Base-by-base conservation (phyloP, 2,888 invertebrate genomes). In the Hirtodrosophila cameraria region DNA sequence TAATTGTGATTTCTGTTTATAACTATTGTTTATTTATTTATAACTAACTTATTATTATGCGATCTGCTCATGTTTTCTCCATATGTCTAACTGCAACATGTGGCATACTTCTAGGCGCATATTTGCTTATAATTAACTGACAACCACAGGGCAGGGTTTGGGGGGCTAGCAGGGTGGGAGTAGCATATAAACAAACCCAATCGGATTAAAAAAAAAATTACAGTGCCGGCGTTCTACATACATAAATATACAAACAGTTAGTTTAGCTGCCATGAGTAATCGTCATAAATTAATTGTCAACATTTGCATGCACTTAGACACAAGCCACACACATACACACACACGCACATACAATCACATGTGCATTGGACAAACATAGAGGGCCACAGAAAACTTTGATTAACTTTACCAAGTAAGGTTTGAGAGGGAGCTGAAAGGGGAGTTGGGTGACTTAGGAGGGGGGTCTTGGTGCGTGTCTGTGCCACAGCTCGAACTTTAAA, bases 211-310 rank as follows among this genome's bases (percentile, higher is more conserved):
- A 9, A 48, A 42, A 27, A 46, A 54, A 31, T 48, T 71, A 65
- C 65, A 59, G 43, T 23, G 35, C 31, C 50, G 12, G 58, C 42
- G 36, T 38, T 57, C 36, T 27, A 64, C 49, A 58, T 39, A 50
- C 50, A 69, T 57, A 67, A 58, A 66, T 67, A 68, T 76, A 77
- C 63, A 80, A 84, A 66, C 76, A 85, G 80, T 82, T 82, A 82
- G 80, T 82, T 80, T 81, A 85, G 85, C 85, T 85, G 85, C 87
- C 88, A 88, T 89, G 89, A 89, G 89, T 88, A 88, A 88, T 88
- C 84, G 88, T 85, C 85, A 89, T 89, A 89, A 89, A 89, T 89
- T 88, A 89, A 88, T 89, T 89, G 89, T 88, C 89, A 88, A 89
- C 88, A 88, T 87, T 88, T 86, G 80, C 80, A 78, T 85, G 82